Conservation (phyloP, 2,888 invertebrate species). For the Patella ulyssiponensis region DNA sequence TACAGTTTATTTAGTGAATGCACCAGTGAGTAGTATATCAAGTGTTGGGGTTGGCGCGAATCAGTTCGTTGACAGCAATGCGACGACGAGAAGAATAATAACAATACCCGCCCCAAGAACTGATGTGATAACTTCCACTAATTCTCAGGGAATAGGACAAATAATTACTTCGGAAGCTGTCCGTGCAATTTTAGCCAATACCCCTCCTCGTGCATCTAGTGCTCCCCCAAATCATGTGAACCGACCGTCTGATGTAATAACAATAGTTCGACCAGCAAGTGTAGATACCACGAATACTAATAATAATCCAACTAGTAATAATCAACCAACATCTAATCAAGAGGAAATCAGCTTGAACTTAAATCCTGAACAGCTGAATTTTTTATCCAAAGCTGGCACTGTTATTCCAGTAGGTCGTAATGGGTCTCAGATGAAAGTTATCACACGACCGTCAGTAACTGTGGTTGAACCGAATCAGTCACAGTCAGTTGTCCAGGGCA, state of each 20-base stretch:
- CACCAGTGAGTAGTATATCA: constrained; percentile 13
- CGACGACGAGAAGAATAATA: background rate
- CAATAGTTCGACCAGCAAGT: constrained; percentile 61
- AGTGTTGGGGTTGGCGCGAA: constrained; percentile 10
- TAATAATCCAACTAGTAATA: constrained; percentile 14
- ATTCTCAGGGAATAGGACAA: constrained; percentile 31
- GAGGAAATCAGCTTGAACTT: constrained; percentile 36
- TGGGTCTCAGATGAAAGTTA: constrained; percentile 36
- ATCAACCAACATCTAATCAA: constrained; percentile 24
- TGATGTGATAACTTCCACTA: constrained; percentile 28
- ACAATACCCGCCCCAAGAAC: constrained; percentile 15
- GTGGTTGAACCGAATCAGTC: constrained; percentile 10
- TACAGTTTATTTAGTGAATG: constrained; percentile 25
- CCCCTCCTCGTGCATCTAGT: constrained; percentile 58
- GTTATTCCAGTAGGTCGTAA: constrained; percentile 57
- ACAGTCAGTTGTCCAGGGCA: constrained; percentile 11
- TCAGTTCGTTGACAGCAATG: background rate
- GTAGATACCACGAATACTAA: constrained; percentile 42
- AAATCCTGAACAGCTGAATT: constrained; percentile 51
- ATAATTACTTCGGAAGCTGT: constrained; percentile 40
- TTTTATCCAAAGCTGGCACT: constrained; percentile 65
- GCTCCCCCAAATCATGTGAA: constrained; percentile 51
- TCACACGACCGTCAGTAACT: constrained; percentile 15
- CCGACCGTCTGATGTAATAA: constrained; percentile 30
- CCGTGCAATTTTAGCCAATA: constrained; percentile 34